A percentile compares a stretch with the other conserved stretches of the same genome.
Conservation (phyloP, 2,113 vertebrate genomes). For the Brachyhypopomus occidentalis region DNA sequence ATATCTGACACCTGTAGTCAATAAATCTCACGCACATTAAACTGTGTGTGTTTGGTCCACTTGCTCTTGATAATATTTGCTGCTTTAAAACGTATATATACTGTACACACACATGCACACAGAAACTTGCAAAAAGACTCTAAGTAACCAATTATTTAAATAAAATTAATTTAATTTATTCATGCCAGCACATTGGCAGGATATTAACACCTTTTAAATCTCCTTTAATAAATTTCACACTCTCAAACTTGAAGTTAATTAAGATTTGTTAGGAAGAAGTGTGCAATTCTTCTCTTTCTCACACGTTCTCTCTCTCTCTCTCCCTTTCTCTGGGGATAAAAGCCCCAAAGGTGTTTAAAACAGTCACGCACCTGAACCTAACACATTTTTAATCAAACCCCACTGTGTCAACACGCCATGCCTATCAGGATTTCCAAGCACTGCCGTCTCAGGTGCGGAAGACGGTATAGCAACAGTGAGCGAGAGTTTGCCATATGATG, state of each 20-base stretch:
- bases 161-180: conserved; percentile 71
- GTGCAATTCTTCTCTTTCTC: conserved; percentile 31
- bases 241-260: conserved; percentile 79
- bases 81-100: not conserved
- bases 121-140: conserved; percentile 56
- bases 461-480: not conserved
- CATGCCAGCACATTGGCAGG: conserved; percentile 66
- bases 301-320: conserved; percentile 3
- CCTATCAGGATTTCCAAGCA: not conserved
- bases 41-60: not conserved
- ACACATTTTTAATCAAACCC: conserved; percentile 14
- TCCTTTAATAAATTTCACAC: conserved; percentile 77
- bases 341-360: conserved; percentile 42
- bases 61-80: not conserved
- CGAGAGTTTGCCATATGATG: not conserved
- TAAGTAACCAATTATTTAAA: conserved; percentile 46
- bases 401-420: conserved; percentile 14
- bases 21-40: conserved; percentile 25
- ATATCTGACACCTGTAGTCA: not conserved
- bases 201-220: conserved; percentile 80
- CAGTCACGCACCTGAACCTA: conserved; percentile 27
- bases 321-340: not conserved
- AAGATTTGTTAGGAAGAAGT: conserved; percentile 69
- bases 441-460: not conserved
- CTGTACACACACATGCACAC: conserved; percentile 1